Evolutionary conservation across 1,140 invertebrate genomes (phyloP).

Genomic region (Tetramorium parvispinum): DNA sequence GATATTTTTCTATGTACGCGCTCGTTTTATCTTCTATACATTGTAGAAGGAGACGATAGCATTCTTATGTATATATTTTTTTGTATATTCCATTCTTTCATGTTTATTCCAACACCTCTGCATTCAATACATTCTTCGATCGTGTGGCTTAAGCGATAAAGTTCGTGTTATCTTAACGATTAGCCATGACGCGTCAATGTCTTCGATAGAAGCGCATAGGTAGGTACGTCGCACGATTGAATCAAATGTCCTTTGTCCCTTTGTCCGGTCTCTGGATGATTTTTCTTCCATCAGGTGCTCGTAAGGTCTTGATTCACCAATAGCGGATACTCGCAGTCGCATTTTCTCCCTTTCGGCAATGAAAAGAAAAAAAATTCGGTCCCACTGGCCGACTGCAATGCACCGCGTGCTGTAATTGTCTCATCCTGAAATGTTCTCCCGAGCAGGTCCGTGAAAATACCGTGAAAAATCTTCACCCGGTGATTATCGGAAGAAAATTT

Average conservation of each 20-base stretch:
- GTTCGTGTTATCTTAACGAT: conserved; percentile 3
- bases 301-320: neutral
- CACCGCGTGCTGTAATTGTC: neutral
- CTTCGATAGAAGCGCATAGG: conserved; percentile 8
- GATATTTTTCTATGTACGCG: no score
- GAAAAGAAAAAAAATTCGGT: neutral
- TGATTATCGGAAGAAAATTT: conserved; percentile 49
- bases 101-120: neutral
- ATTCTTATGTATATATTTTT: neutral
- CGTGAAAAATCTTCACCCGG: conserved; percentile 8
- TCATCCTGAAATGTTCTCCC: neutral
- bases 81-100: neutral
- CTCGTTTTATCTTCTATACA: conserved; percentile 33
- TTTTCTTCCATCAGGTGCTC: neutral
- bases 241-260: neutral
- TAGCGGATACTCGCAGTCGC: neutral
- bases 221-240: neutral
- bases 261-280: neutral
- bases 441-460: no score
- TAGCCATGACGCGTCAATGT: neutral
- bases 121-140: neutral
- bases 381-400: neutral
- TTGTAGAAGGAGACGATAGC: neutral
- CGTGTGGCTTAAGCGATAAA: conserved; percentile 20
- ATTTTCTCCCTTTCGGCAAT: neutral